Evolutionary conservation across 2,888 invertebrate genomes (phyloP).

Genomic region (Gnatocerus cornutus): DNA sequence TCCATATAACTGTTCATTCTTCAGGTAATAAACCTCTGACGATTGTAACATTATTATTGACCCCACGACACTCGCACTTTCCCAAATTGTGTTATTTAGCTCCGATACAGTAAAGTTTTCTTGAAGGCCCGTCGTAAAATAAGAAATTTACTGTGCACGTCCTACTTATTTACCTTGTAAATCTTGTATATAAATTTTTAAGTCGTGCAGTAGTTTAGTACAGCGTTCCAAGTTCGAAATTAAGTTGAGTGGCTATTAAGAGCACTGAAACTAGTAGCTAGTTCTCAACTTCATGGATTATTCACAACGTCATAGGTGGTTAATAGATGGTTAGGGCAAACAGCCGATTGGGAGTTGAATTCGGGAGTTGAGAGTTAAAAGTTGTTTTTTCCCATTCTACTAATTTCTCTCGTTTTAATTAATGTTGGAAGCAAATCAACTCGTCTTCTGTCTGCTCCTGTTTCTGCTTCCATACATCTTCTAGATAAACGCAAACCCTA

Average conservation of each 20-base stretch:
- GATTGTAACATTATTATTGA: conserved; percentile 6
- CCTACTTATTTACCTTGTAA: neutral
- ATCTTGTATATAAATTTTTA: neutral
- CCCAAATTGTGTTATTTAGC: neutral
- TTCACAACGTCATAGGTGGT: conserved; percentile 2
- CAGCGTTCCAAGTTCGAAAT: neutral
- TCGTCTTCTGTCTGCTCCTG: too few species aligned
- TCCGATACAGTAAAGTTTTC: neutral
- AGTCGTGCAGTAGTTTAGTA: neutral
- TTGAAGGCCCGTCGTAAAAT: neutral
- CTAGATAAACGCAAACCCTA: conserved; percentile 1
- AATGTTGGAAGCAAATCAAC: too few species aligned
- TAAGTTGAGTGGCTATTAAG: conserved; percentile 4
- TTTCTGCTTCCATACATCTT: too few species aligned
- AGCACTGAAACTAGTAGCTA: neutral
- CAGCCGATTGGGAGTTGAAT: neutral
- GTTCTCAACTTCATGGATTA: neutral
- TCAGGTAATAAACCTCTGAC: conserved; percentile 8
- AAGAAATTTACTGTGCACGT: neutral
- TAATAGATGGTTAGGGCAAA: conserved; percentile 2
- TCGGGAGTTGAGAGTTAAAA: too few species aligned
- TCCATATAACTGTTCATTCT: neutral
- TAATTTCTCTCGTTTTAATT: too few species aligned
- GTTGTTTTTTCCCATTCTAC: too few species aligned
- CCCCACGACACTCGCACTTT: conserved; percentile 2